Evolutionary conservation across 2,113 vertebrate genomes (phyloP).

Genomic region (Pogonocichla stellata): DNA sequence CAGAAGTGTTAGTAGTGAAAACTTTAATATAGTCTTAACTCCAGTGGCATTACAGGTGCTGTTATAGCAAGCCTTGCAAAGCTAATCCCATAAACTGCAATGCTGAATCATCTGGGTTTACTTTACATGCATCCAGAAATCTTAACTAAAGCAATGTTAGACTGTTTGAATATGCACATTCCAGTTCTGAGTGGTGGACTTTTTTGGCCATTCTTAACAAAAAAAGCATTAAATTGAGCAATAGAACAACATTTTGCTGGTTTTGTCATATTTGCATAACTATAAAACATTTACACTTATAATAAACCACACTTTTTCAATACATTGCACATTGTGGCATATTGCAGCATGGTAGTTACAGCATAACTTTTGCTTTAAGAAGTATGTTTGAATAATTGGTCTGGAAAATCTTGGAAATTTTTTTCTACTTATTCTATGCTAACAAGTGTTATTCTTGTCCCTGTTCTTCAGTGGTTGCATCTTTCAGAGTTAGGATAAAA

Average conservation of each 20-base stretch:
- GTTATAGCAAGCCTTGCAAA: neutral
- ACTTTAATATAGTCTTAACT: neutral
- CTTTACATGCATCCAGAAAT: neutral
- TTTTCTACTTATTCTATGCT: neutral
- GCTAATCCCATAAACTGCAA: neutral
- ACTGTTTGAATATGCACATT: neutral
- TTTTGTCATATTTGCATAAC: neutral
- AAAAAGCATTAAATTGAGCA: neutral
- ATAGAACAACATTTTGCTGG: neutral
- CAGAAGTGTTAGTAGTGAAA: neutral
- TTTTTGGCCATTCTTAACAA: neutral
- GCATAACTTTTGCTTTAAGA: neutral
- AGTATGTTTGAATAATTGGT: neutral
- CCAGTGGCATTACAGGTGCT: neutral
- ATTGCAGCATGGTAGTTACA: neutral
- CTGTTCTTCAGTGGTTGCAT: neutral
- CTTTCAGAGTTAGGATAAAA: neutral
- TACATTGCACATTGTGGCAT: neutral
- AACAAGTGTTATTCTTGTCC: neutral
- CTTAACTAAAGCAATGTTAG: neutral
- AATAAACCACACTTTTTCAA: neutral
- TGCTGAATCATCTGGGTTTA: neutral
- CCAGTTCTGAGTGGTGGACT: neutral
- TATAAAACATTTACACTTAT: neutral
- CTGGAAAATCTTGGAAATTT: neutral